Percentiles rank a stretch among this genome's conserved stretches.
Evolutionary conservation across 2,797 vertebrate species (phyloP).

Genomic region (Antrozous pallidus): DNA sequence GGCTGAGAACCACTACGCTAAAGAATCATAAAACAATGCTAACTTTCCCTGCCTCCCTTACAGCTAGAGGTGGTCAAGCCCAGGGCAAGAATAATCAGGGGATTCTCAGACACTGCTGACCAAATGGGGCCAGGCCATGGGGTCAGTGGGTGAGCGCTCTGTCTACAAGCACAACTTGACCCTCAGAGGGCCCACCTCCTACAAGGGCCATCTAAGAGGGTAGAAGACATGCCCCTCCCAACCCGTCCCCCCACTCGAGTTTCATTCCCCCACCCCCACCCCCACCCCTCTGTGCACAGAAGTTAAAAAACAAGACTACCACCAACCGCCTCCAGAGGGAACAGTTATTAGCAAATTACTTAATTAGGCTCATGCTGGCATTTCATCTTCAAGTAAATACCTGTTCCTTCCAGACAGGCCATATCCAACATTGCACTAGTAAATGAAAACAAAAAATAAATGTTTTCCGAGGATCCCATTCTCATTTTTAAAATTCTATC

Average conservation of each 20-base stretch:
- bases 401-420: neutral
- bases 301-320: neutral
- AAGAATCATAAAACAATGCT: neutral
- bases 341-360: slow-evolving; percentile 5
- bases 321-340: neutral
- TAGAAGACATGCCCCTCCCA: neutral
- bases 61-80: neutral
- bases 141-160: neutral
- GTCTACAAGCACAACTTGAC: neutral
- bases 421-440: neutral
- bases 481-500: neutral
- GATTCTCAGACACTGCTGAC: neutral
- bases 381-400: slow-evolving; percentile 31
- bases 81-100: neutral
- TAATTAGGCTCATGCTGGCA: neutral
- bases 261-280: neutral
- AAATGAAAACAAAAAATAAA: neutral
- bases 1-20: no score
- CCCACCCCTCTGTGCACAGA: neutral
- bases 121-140: neutral
- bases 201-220: neutral
- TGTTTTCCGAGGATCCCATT: neutral
- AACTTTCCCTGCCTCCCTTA: neutral
- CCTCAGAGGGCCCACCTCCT: neutral
- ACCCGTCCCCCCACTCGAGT: neutral